Evolutionary conservation across 2,113 vertebrate species (phyloP).

Genomic region (Talpa occidentalis): DNA sequence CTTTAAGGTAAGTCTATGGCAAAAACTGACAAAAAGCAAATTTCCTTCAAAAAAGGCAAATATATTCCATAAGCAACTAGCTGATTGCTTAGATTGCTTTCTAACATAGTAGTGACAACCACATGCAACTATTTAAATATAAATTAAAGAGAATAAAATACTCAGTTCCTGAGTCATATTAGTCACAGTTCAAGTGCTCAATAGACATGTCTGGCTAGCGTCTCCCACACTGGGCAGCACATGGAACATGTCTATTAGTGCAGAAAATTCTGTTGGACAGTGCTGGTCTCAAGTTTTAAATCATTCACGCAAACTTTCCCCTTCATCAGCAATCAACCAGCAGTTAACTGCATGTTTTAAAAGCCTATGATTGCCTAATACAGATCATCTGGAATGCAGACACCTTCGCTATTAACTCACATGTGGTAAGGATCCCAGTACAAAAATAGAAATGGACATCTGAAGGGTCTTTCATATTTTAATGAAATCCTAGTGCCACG

Average conservation of each 20-base stretch:
- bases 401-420: neutral
- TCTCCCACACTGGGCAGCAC: neutral
- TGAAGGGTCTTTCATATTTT: neutral
- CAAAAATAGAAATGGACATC: neutral
- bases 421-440: neutral
- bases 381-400: neutral
- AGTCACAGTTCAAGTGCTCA: conserved; percentile 5
- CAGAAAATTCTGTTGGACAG: neutral
- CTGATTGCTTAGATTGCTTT: neutral
- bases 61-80: conserved; percentile 40
- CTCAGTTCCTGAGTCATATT: neutral
- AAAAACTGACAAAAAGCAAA: conserved; percentile 43
- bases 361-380: neutral
- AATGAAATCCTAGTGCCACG: neutral
- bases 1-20: conserved; percentile 33
- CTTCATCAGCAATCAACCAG: neutral
- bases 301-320: neutral
- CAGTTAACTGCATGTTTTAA: conserved; percentile 2
- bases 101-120: neutral
- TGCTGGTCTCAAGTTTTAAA: neutral
- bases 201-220: neutral
- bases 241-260: neutral
- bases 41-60: neutral
- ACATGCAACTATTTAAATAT: neutral
- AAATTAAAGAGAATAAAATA: conserved; percentile 26